Base-by-base conservation (phyloP, 2,113 vertebrate genomes). In the Seriola rivoliana region DNA sequence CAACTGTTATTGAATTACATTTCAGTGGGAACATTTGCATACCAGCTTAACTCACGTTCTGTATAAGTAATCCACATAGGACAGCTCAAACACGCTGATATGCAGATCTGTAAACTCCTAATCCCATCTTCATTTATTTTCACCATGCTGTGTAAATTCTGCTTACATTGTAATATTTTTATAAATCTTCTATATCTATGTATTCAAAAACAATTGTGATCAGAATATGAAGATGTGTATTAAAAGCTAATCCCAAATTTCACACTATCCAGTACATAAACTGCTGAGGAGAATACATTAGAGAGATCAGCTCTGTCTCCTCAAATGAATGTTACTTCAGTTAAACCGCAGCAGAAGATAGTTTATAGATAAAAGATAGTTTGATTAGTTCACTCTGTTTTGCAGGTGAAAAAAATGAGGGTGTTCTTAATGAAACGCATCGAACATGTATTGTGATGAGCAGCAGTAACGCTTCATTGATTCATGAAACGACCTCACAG, bases 401-500 rank as follows among this genome's bases (percentile, higher is more conserved):
- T 63, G 52, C 34, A 57, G 67, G 55, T 62, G 65, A 72, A 89
- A 42, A 42, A 8, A 17, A 23, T 68, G 2, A 6, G 46, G 42
- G 13, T 32, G 71, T 54, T 68, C 32, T 54, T 77, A 65, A 78
- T 84, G 44, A 72, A 85, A 75, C 65, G 29, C 44, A 19, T 7
- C 11, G 4, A 32, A 78, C 29, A 55, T 1, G 16, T 72, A 71
- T 65, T 72, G 75, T n/a, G 59, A 50, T 17, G 38, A 85, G 69
- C 60, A n/a, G 69, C 75, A 32, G 58, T 44, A 2, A 76, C 14
- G 78, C 73, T 59, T 64, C 66, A 86, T 57, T 36, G 82, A 87
- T 82, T 82, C 44, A 73, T 78, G 84, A 88, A 85, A 64, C 12
- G 32, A 36, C 23, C 72, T 59, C 65, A 54, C 38, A 23, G 68